Evolutionary conservation across 2,888 invertebrate species (phyloP), one percentile per base, ranked within the genome.

Genomic region (Camponotus fellah): DNA sequence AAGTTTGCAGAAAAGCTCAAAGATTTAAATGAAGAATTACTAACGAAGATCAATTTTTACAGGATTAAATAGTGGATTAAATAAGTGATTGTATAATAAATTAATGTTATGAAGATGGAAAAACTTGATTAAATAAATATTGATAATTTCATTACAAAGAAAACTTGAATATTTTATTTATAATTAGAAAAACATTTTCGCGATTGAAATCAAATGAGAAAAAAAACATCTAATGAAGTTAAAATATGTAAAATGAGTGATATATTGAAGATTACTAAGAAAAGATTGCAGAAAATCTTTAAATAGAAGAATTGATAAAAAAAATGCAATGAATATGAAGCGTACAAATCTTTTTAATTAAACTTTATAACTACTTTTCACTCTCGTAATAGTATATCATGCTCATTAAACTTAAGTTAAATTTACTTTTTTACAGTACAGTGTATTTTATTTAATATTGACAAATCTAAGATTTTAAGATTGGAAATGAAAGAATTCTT

Each of bases 401-500:
- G n/a, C 32, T 64, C 26, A 21, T 53, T 65, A 56, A 65, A 12
- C 49, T 76, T 64, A 21, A 71, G 53, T 71, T 56, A 53, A 76
- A 10, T 72, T 26, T 17, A 40, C 34, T 62, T 62, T 46, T 53
- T 40, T 8, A 65, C 37, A 6, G 10, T 37, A 53, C 37, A 21
- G 37, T 49, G 17, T 49, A 8, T 76, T 62, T 14, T 9, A 17
- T 64, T 62, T 76, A 65, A 76, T 76, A 76, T 76, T 65, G 76
- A 53, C 53, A 64, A 49, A 49, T 64, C 46, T 34, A 14, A 49
- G 21, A 53, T 26, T 65, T 65, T 53, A 65, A 26, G 2, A 40
- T 65, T 37, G 40, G 3, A 53, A 26, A 76, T 62, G 6, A 74
- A 74, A 74, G 14, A 74, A 37, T 40, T 53, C 10, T 12, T 37